Conservation (phyloP, 1,140 invertebrate genomes). For the Halictus rubicundus region DNA sequence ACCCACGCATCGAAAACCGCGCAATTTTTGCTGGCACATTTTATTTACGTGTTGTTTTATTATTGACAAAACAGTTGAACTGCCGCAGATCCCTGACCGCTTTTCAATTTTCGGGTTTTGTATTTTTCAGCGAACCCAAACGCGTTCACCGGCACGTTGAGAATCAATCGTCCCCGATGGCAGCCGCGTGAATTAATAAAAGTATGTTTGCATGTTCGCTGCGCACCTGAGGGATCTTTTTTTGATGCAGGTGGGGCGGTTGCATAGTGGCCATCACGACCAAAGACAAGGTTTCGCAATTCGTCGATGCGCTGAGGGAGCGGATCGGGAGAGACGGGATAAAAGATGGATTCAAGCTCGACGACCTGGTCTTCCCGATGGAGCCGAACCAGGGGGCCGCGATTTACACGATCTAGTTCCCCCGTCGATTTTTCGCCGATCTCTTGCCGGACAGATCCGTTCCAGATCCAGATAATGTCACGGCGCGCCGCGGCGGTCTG, state of each 20-base stretch:
- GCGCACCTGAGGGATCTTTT: neutral
- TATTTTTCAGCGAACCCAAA: too few species aligned
- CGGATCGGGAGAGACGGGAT: constrained; percentile 85
- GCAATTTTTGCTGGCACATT: too few species aligned
- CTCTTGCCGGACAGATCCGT: too few species aligned
- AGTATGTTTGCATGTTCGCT: neutral
- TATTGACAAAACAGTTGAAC: too few species aligned
- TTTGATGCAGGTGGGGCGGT: constrained; percentile 92
- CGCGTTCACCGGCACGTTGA: neutral
- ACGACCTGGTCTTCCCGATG: constrained; percentile 83
- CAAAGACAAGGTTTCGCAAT: constrained; percentile 84
- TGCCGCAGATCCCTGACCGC: too few species aligned
- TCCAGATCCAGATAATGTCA: too few species aligned
- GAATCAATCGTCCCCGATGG: neutral
- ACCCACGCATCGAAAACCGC: too few species aligned
- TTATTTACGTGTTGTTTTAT: too few species aligned
- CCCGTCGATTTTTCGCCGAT: neutral
- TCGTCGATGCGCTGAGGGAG: constrained; percentile 86
- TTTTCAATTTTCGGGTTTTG: too few species aligned
- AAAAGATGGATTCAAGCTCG: constrained; percentile 67
- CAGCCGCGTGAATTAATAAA: neutral
- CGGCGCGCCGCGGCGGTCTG: too few species aligned
- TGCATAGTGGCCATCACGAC: constrained; percentile 94
- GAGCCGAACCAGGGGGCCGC: constrained; percentile 82
- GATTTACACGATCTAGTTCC: constrained; percentile 65